Percentiles rank a stretch among this genome's conserved stretches.
These are phyloP conservation scores for Argyresthia goedartella DNA, from an alignment of 2,888 invertebrate species.

Conservation along the genomic window DNA sequence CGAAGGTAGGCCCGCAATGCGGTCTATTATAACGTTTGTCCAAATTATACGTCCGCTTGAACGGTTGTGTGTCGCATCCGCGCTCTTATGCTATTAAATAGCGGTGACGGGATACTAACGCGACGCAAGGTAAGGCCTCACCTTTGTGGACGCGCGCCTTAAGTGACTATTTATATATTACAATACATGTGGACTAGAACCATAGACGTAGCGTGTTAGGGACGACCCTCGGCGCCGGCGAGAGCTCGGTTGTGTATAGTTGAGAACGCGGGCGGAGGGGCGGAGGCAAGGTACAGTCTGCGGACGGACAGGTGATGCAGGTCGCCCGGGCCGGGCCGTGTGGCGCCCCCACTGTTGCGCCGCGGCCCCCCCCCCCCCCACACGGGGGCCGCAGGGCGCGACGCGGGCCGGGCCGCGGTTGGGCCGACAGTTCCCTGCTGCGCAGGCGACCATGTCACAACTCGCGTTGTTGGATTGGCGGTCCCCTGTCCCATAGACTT, in stretches of 20 bases:
- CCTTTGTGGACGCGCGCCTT: neutral
- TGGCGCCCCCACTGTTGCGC: neutral
- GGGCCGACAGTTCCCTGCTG: neutral
- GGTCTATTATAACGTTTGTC: constrained; percentile 5
- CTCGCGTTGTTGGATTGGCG: constrained; percentile 70
- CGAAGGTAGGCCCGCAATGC: constrained; percentile 40
- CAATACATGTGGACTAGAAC: constrained; percentile 1
- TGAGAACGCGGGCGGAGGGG: too few species aligned
- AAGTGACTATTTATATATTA: too few species aligned
- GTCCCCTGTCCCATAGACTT: constrained; percentile 54
- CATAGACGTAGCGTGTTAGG: neutral
- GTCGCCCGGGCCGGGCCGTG: constrained; percentile 2
- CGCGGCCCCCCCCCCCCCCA: too few species aligned
- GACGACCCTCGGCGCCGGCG: too few species aligned
- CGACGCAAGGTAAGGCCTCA: constrained; percentile 25
- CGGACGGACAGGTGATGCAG: constrained; percentile 5
- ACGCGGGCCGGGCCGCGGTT: neutral
- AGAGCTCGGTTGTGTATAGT: neutral
- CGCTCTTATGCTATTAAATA: constrained; percentile 17
- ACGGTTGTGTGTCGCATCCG: constrained; percentile 27
- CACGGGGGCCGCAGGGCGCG: neutral
- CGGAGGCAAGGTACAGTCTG: constrained; percentile 1
- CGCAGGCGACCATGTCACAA: constrained; percentile 41
- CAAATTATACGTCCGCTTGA: constrained; percentile 28
- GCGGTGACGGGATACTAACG: constrained; percentile 34